Conservation (phyloP, 2,888 invertebrate genomes). For the Dolichomitus sp. region DNA sequence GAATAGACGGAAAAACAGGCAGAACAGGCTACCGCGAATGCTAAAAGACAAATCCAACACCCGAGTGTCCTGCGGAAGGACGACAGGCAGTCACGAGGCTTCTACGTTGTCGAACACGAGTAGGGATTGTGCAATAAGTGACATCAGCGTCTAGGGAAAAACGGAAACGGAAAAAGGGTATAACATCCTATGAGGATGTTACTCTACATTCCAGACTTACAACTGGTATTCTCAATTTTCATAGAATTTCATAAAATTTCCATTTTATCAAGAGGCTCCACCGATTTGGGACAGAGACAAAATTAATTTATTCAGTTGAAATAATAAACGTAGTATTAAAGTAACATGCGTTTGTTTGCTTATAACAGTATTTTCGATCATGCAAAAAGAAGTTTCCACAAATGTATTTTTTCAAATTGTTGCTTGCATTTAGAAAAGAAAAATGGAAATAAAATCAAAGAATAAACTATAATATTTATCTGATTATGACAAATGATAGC, state of each 20-base stretch:
- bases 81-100: background rate
- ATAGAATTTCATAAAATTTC: background rate
- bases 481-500: no score
- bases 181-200: background rate
- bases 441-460: no score
- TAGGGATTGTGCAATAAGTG: constrained; percentile 14
- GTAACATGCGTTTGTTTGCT: no score
- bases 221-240: background rate
- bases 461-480: no score
- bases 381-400: no score
- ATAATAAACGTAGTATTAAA: no score
- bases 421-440: no score
- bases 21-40: background rate
- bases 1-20: constrained; percentile 24
- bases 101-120: constrained; percentile 12
- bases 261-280: no score
- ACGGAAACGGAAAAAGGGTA: background rate
- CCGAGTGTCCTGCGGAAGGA: background rate
- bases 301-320: no score
- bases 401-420: no score
- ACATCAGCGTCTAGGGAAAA: constrained; percentile 8
- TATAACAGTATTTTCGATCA: no score
- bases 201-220: background rate
- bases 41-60: constrained; percentile 19
- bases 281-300: no score